These are phyloP conservation scores for Zaprionus ghesquierei DNA, from an alignment of 1,140 invertebrate genomes.

Conservation along the genomic window DNA sequence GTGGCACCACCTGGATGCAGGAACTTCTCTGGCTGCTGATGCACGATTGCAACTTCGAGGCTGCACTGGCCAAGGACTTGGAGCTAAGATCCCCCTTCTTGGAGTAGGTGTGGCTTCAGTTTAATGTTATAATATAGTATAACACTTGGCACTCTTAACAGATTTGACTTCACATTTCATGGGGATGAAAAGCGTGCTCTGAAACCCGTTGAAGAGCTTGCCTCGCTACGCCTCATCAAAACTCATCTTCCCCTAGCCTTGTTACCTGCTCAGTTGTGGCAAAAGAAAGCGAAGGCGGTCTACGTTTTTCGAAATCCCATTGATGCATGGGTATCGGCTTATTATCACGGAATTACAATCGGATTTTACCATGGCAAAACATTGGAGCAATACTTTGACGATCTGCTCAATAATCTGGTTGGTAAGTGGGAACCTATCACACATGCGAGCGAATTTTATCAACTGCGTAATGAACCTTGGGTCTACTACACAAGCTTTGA, in stretches of 20 bases:
- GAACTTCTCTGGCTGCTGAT: slow-evolving; percentile 86
- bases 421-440: slow-evolving; percentile 84
- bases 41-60: slow-evolving; percentile 84
- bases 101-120: slow-evolving; percentile 40
- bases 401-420: too few relatives aligned
- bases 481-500: slow-evolving; percentile 92
- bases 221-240: slow-evolving; percentile 85
- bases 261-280: slow-evolving; percentile 84
- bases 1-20: slow-evolving; percentile 87
- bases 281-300: slow-evolving; percentile 85
- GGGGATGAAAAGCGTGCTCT: slow-evolving; percentile 3
- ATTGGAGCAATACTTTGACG: slow-evolving; percentile 4
- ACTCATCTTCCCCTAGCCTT: slow-evolving; percentile 86
- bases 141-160: not conserved
- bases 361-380: slow-evolving; percentile 80
- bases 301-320: slow-evolving; percentile 92
- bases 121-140: too few relatives aligned
- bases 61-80: slow-evolving; percentile 83
- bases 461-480: slow-evolving; percentile 87
- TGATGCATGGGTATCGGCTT: slow-evolving; percentile 91
- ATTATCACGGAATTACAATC: slow-evolving; percentile 87
- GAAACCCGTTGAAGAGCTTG: slow-evolving; percentile 63
- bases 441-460: slow-evolving; percentile 90
- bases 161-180: slow-evolving; percentile 9
- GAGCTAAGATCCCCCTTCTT: slow-evolving; percentile 84